A percentile compares a stretch with the other conserved stretches of the same genome.
These are phyloP conservation scores for Agrenia bidenticulata DNA, from an alignment of 2,888 invertebrate genomes.

Conservation along the genomic window DNA sequence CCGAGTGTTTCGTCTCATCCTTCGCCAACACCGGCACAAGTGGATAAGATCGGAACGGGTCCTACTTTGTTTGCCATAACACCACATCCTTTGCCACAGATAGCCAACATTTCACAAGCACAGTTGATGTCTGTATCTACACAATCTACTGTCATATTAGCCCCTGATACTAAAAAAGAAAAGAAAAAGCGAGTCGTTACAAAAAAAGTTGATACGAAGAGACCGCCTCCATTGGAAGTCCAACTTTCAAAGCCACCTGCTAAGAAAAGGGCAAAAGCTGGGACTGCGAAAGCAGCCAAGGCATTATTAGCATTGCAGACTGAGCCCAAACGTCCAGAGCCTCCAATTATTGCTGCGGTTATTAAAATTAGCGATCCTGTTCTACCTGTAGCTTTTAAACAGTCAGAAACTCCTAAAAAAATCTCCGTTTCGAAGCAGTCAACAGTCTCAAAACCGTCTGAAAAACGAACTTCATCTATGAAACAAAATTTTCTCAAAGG, in stretches of 20 bases:
- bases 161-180: constrained; percentile 8
- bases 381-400: too few relatives aligned
- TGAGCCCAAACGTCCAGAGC: neutral
- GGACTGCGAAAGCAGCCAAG: neutral
- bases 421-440: too few relatives aligned
- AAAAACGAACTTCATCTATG: neutral
- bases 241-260: neutral
- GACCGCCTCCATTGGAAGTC: neutral
- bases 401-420: too few relatives aligned
- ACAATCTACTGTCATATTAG: too few relatives aligned
- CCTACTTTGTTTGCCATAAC: constrained; percentile 11
- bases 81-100: constrained; percentile 7
- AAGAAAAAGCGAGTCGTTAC: constrained; percentile 10
- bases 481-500: constrained; percentile 1
- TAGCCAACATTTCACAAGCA: neutral
- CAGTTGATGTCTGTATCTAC: too few relatives aligned
- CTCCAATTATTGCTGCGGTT: neutral
- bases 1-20: constrained; percentile 22
- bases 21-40: neutral
- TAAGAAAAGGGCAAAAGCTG: neutral
- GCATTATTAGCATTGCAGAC: neutral
- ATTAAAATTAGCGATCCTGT: neutral
- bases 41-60: neutral
- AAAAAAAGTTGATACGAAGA: neutral
- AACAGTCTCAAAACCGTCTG: neutral